Base-by-base conservation (phyloP, 2,113 vertebrate species). In the Porphyrio hochstetteri region DNA sequence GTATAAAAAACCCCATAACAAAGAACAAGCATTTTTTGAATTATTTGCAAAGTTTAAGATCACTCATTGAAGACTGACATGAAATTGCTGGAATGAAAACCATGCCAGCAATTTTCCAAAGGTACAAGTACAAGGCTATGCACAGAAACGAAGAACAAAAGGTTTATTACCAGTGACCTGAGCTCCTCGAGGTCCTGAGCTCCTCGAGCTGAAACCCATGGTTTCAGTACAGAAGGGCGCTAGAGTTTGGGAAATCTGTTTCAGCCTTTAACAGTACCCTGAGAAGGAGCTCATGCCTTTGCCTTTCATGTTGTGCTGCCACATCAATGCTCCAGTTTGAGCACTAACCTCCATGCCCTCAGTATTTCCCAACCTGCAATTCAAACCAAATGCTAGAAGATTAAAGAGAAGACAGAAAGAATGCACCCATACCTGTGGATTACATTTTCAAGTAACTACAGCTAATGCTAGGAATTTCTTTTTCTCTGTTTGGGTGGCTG, bases 391-490 rank as follows among this genome's bases (percentile, higher is more conserved):
- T 20, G 33, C 40, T 74, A 60, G 53, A 3, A 92, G 68, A 84
- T 93, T 70, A 94, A 95, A 95, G 92, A 77, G 44, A 78, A 76
- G 80, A 86, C 50, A 68, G 79, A 83, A 92, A 81, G 74, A 95
- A 82, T 21, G 33, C 35, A 75, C 42, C 42, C 61, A 21, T 68
- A 81, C 52, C 69, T 16, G 18, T 35, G 72, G 42, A 92, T 78
- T 84, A 86, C 18, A 48, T 56, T 82, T 86, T 74, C 69, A 92
- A 84, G 36, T 67, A 90, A 80, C 55, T 82, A 83, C 75, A 93
- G 67, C 68, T 69, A 36, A 40, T 52, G 15, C 35, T 63, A 78
- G 23, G 56, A 88, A 86, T 21, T 42, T 55, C 3, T 81, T 88
- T 90, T 88, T 78, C 48, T 69, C 1, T 61, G 53, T 76, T 86